These are phyloP conservation scores for Adineta ricciae DNA, from an alignment of 2,888 invertebrate genomes.

Conservation along the genomic window DNA sequence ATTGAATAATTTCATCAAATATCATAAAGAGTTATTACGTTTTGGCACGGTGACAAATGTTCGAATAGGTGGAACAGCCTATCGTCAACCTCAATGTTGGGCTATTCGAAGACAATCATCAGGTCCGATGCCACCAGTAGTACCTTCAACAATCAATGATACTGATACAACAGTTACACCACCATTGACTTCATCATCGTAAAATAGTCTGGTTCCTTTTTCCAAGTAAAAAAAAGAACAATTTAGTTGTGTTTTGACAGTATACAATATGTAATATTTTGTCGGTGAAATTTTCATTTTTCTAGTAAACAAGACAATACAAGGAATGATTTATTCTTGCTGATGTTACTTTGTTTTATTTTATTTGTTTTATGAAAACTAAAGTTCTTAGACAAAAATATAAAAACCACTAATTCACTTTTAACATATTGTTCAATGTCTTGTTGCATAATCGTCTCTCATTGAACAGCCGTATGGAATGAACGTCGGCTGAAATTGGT, in stretches of 20 bases:
- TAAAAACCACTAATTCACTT: no score
- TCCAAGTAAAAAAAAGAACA: background rate
- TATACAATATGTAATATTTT: background rate
- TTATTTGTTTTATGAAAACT: background rate
- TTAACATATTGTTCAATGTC: no score
- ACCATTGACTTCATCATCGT: background rate
- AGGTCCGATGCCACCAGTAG: background rate
- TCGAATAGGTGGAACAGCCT: constrained; percentile 13
- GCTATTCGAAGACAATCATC: background rate
- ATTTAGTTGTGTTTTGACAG: background rate
- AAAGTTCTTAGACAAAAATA: background rate
- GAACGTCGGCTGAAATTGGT: background rate
- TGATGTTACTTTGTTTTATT: background rate
- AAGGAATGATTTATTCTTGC: background rate
- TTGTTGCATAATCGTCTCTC: no score
- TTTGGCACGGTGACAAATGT: constrained; percentile 14
- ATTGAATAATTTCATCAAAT: constrained; percentile 21
- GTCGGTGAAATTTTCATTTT: background rate
- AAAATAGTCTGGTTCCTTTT: background rate
- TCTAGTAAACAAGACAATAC: background rate
- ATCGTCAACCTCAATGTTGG: constrained; percentile 20
- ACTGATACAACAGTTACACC: background rate
- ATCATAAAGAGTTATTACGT: constrained; percentile 21
- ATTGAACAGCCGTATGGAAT: background rate
- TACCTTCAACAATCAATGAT: background rate